phyloP scores from a whole-genome alignment of 2,113 vertebrate species.

The Psammodynastes pulverulentus region DNA sequence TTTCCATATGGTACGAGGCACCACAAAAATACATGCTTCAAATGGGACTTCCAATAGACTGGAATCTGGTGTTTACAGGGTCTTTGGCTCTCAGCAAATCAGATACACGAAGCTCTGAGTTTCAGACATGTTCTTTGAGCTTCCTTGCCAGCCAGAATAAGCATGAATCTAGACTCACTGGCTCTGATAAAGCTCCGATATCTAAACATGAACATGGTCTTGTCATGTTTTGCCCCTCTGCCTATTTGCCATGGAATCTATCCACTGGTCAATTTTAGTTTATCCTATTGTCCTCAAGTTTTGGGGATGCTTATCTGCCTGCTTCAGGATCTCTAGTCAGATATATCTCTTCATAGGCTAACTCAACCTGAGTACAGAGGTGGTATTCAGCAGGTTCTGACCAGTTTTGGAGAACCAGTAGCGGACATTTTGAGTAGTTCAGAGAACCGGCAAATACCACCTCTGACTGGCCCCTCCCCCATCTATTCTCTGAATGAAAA shows the following conservation, averaged over 20 bases:
- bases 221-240: background rate
- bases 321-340: background rate
- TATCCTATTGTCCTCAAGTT: too few species aligned
- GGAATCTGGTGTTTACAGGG: background rate
- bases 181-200: background rate
- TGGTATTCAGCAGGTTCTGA: too few species aligned
- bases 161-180: background rate
- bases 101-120: background rate
- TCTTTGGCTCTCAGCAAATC: background rate
- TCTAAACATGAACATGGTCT: background rate
- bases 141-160: background rate
- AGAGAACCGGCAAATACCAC: too few species aligned
- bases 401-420: too few species aligned
- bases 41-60: background rate
- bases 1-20: background rate
- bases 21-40: background rate
- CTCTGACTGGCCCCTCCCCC: too few species aligned
- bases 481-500: too few species aligned
- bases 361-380: background rate
- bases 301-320: background rate
- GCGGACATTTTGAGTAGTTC: too few species aligned
- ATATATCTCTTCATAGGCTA: too few species aligned
- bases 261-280: background rate
- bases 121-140: background rate
- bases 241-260: background rate